Base-by-base conservation (phyloP, 2,113 vertebrate species). In the Symphodus melops region DNA sequence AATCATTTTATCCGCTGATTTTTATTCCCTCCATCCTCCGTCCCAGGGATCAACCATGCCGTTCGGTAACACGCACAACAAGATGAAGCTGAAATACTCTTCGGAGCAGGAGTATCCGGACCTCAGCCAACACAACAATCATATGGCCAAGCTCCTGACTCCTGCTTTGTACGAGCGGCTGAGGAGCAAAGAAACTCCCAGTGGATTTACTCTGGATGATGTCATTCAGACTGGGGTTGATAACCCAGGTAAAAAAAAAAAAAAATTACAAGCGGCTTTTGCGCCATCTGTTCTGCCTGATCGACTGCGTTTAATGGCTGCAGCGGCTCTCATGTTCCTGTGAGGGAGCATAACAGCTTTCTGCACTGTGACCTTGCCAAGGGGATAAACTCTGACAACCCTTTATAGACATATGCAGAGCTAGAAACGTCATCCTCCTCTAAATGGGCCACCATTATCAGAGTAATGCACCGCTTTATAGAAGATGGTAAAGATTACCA, bases 51-150 rank as follows among this genome's bases (percentile, higher is more conserved):
- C 94, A 92, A 86, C 79, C 93, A 99, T 99, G 97, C 97, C 97
- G 65, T 99, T 99, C 92, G 95, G 97, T 78, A 98, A 97, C 91
- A 96, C 95, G 72, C 98, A 98, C 95, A 98, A 98, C 89, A 60
- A 94, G 59, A 3, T 94, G 90, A 98, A 99, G 94, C 85, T 95
- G 93, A 96, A 96, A 48, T 89, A 78, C 85, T 8, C 77, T 0
- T 78, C 89, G 0, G 94, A 91, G 0, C 92, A 96, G 3, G 98
- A 99, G 91, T 98, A 84, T 82, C 97, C 97, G 0, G 97, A 99
- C 92, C 94, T 99, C 82, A 96, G 90, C 81, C 28, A 66, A 75
- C 98, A 99, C 95, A 99, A 98, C 95, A 99, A 99, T 85, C 93
- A 98, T 79, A 98, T 99, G 98, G 95, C 97, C 74, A 97, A 97